phyloP scores from a whole-genome alignment of 2,888 invertebrate genomes.

The Chalcosyrphus nemorum region DNA sequence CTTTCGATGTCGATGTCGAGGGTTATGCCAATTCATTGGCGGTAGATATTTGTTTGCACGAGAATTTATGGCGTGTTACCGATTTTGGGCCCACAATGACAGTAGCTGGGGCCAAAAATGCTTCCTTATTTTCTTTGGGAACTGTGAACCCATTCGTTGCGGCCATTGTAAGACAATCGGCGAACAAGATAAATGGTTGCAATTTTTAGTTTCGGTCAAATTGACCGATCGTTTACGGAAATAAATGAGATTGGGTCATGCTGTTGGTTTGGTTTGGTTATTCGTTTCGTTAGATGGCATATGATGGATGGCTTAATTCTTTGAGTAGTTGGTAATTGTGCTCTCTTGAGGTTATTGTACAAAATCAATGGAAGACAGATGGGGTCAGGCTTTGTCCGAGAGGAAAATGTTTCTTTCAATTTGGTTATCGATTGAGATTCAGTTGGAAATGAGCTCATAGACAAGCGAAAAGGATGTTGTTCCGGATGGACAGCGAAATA shows the following conservation, averaged over 20 bases:
- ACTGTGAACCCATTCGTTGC: background rate
- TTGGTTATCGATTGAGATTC: too few species aligned
- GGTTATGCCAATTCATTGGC: constrained; percentile 70
- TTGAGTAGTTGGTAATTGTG: background rate
- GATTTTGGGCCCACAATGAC: constrained; percentile 25
- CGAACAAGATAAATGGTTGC: constrained; percentile 49
- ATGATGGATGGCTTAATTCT: constrained; percentile 53
- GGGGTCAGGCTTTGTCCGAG: background rate
- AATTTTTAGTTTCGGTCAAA: constrained; percentile 41
- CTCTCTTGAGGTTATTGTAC: constrained; percentile 5
- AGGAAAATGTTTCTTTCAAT: background rate
- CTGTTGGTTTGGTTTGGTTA: background rate
- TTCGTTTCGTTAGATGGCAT: background rate
- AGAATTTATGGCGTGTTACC: constrained; percentile 49
- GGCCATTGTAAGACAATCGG: background rate
- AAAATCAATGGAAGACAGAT: background rate
- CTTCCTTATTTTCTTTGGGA: constrained; percentile 45
- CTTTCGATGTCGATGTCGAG: constrained; percentile 58
- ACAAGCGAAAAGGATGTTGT: too few species aligned
- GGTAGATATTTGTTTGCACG: constrained; percentile 21
- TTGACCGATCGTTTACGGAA: constrained; percentile 49
- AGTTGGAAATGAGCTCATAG: too few species aligned
- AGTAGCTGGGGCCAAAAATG: constrained; percentile 39
- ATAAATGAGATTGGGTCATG: constrained; percentile 35
- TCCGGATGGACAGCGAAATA: too few species aligned